Percentiles rank a stretch among this genome's conserved stretches.
Evolutionary conservation across 2,797 vertebrate species (phyloP).

Genomic region (Meda fulgida): DNA sequence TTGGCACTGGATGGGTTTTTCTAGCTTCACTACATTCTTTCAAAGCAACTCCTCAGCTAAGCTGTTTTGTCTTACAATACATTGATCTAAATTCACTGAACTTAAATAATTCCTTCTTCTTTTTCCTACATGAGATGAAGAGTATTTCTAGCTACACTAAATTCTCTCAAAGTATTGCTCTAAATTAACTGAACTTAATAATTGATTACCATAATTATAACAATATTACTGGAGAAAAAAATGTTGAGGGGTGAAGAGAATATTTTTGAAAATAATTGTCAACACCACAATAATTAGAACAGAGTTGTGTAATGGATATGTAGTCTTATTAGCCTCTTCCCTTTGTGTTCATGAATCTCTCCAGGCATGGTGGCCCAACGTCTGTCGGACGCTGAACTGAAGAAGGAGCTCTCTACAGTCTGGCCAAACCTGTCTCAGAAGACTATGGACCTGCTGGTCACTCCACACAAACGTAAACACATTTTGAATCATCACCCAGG

Average conservation of each 20-base stretch:
- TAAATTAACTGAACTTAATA: background rate
- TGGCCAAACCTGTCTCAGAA: constrained; percentile 95
- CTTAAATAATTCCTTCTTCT: background rate
- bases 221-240: background rate
- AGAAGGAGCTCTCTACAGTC: constrained; percentile 89
- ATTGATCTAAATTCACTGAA: constrained; percentile 13
- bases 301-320: background rate
- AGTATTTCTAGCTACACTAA: background rate
- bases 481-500: constrained; percentile 14
- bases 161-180: background rate
- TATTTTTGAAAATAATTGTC: background rate
- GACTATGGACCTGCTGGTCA: constrained; percentile 91
- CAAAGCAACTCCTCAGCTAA: background rate
- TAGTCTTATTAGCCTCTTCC: background rate
- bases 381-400: constrained; percentile 86
- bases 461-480: constrained; percentile 88
- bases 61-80: background rate
- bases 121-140: background rate
- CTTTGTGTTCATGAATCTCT: constrained; percentile 17
- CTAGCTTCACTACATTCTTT: constrained; percentile 50
- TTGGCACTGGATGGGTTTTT: constrained; percentile 32
- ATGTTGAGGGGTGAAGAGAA: background rate
- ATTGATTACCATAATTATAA: background rate
- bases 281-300: background rate
- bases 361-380: constrained; percentile 88